Evolutionary conservation across 2,888 invertebrate species (phyloP), one percentile per base, ranked within the genome.

Genomic region (Cactoblastis cactorum): DNA sequence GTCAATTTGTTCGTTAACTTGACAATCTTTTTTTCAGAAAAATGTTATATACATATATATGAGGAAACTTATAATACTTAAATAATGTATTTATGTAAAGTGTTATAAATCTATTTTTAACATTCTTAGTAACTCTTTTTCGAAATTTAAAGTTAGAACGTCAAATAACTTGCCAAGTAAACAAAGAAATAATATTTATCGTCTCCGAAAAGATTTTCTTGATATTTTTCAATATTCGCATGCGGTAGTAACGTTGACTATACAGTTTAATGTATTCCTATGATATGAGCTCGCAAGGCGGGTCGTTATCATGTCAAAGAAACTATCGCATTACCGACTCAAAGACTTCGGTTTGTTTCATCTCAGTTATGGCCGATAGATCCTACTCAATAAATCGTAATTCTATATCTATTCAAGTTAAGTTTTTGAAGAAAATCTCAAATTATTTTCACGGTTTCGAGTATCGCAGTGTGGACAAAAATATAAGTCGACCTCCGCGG

Each of bases 241-340:
- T 63, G 62, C 57, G 53, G 57, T 59, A 63, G 61, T 60, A 56
- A 52, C 33, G 56, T 58, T 53, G 59, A 59, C 77, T 71, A 72
- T 77, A 73, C 60, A 74, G 74, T 74, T 77, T 81, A 77, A 85
- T 86, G 71, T 84, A 84, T 84, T 82, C 83, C 72, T 74, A 73
- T 67, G 77, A 77, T 78, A 77, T 78, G 72, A 77, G 74, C 65
- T 52, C 55, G 67, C 61, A 69, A 70, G 75, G 71, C 74, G 67
- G 71, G 66, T 86, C 83, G 86, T 87, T 87, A 86, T 80, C 87
- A 87, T 86, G 78, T 88, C 87, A 87, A 87, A 87, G 87, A 83
- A 85, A 82, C 85, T 85, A 86, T 87, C 84, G 77, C 67, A 74
- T 86, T 83, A 82, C 83, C 65, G 74, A 77, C 78, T 84, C 85